phyloP scores from a whole-genome alignment of 2,113 vertebrate species.

The Burhinus bistriatus region DNA sequence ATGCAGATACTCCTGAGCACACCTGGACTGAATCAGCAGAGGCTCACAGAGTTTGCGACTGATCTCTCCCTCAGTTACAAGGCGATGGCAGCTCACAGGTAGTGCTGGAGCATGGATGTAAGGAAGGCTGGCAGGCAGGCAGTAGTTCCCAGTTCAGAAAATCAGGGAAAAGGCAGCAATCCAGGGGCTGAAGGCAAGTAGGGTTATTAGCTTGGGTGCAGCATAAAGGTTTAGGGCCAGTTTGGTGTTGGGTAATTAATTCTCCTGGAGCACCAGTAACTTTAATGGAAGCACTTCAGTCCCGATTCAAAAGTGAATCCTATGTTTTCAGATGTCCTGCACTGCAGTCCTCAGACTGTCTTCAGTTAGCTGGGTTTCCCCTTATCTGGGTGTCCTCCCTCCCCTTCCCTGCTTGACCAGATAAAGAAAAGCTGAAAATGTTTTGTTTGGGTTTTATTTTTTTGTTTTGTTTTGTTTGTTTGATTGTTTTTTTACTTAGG shows the following conservation, averaged over 20 bases:
- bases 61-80: background rate
- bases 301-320: background rate
- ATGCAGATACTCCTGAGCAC: background rate
- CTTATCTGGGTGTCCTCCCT: background rate
- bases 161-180: background rate
- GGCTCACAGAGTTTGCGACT: background rate
- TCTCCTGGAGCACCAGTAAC: background rate
- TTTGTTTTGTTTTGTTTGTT: background rate
- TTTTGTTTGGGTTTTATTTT: background rate
- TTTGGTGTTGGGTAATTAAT: background rate
- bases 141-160: background rate
- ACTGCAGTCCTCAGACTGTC: background rate
- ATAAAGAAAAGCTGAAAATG: background rate
- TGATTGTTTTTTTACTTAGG: background rate
- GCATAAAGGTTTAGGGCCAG: background rate
- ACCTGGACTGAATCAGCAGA: background rate
- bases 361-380: background rate
- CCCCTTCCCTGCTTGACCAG: background rate
- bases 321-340: background rate
- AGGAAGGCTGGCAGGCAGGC: background rate
- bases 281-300: background rate
- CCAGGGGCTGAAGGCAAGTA: background rate
- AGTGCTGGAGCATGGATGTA: background rate
- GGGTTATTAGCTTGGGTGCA: background rate
- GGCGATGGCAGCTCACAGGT: background rate